Conservation (phyloP, 2,113 vertebrate genomes). For the Caracal caracal region DNA sequence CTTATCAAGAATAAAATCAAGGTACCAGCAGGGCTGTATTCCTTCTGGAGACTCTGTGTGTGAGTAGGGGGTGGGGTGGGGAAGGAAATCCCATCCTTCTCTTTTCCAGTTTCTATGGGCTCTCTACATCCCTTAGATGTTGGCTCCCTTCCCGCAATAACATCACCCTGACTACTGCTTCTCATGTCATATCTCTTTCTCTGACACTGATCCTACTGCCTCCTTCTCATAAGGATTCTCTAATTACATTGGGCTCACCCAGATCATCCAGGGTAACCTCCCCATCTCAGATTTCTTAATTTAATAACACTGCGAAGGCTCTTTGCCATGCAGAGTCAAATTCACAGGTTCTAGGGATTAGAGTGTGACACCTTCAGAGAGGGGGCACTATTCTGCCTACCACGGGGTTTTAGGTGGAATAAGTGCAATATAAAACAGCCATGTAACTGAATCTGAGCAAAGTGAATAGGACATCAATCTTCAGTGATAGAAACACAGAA, state of each 20-base stretch:
- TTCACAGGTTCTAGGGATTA: not conserved
- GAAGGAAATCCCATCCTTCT: accelerated
- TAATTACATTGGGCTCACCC: accelerated
- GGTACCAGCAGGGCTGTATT: not conserved
- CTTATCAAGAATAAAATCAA: not conserved
- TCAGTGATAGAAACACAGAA: not conserved
- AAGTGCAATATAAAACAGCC: not conserved
- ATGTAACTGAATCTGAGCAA: not conserved
- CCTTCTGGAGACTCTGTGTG: not conserved
- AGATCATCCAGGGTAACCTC: not conserved
- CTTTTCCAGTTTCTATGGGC: too few relatives aligned
- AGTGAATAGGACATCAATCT: not conserved
- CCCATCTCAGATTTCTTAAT: not conserved
- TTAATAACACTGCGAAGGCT: not conserved
- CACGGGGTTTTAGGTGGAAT: not conserved
- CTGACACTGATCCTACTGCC: not conserved
- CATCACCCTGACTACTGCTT: not conserved
- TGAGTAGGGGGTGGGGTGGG: too few relatives aligned
- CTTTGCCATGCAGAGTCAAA: not conserved
- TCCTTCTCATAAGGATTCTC: not conserved
- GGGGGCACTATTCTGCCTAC: not conserved
- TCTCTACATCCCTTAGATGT: too few relatives aligned
- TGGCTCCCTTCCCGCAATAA: not conserved
- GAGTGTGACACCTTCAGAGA: not conserved
- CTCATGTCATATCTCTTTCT: not conserved